Conservation (phyloP, 2,888 invertebrate genomes). For the Sussaba pulchella region DNA sequence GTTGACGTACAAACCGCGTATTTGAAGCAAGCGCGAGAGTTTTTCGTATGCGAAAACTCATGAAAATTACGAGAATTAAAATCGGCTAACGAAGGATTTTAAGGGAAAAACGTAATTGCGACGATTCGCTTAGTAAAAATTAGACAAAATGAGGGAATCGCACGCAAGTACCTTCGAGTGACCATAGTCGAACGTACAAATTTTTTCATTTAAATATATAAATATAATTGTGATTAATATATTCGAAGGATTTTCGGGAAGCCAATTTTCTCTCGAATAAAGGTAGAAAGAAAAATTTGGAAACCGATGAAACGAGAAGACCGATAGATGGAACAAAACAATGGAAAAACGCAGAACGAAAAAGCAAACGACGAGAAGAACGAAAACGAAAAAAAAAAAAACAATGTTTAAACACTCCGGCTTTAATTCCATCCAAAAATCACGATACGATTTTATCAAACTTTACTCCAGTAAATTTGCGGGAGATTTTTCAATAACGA, state of each 20-base stretch:
- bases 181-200: slow-evolving; percentile 62
- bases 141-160: slow-evolving; percentile 35
- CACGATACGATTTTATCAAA: slow-evolving; percentile 53
- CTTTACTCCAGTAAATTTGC: slow-evolving; percentile 33
- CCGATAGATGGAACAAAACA: background rate
- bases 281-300: too few species aligned
- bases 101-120: background rate
- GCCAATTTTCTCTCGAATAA: slow-evolving; percentile 46
- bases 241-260: slow-evolving; percentile 47
- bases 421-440: slow-evolving; percentile 65
- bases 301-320: too few species aligned
- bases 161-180: slow-evolving; percentile 26
- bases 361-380: slow-evolving; percentile 1
- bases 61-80: slow-evolving; percentile 27
- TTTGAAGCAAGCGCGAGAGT: slow-evolving; percentile 76
- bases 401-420: slow-evolving; percentile 43
- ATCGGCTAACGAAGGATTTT: too few species aligned
- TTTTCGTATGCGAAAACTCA: slow-evolving; percentile 62
- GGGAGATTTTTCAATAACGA: slow-evolving; percentile 29
- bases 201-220: slow-evolving; percentile 56
- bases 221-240: slow-evolving; percentile 27
- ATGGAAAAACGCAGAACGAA: background rate
- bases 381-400: slow-evolving; percentile 14
- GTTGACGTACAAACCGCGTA: slow-evolving; percentile 85
- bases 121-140: slow-evolving; percentile 18